Evolutionary conservation across 2,113 vertebrate genomes (phyloP), one percentile per base, ranked within the genome.

Genomic region (Odocoileus virginianus): DNA sequence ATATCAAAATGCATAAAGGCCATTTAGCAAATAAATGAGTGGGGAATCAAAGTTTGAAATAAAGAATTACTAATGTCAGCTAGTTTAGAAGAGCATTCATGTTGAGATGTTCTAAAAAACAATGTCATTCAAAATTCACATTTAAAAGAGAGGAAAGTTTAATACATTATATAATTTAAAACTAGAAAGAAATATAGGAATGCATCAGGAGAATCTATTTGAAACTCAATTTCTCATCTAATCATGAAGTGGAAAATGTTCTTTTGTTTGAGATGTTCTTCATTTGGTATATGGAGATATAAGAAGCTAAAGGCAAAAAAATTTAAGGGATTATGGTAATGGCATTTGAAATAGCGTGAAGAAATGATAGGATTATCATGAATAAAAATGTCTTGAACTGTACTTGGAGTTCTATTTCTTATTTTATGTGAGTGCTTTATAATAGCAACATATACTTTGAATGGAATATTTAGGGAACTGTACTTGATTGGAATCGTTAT

Each of bases 301-400:
- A 97, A 97, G 84, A 95, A 92, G 43, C 92, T 97, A 86, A 96
- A 96, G 93, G 93, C 88, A 95, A 94, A 97, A 91, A 97, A 91
- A 97, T 93, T 97, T 97, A 97, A 96, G 40, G 67, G 93, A 96
- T 98, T 98, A 98, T 96, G 84, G n/a, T 97, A 97, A 97, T 97
- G 45, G n/a, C 52, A 97, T 98, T 95, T 97, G 82, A 97, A 98
- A 95, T 85, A 90, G 71, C 2, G 2, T 96, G 89, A 90, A 96
- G 79, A 97, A 97, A 95, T 96, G 61, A 97, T 96, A 95, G 89
- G 43, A 96, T 97, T 97, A 97, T 94, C 95, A 96, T 95, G 89
- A 98, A 95, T 97, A 96, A 95, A 97, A 91, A 78, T 98, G 91
- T 94, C 85, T n/a, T 91, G 86, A 97, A 96, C 91, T 86, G 43